Evolutionary conservation across 2,113 vertebrate species (phyloP), one percentile per base, ranked within the genome.

Genomic region (Brachypteracias leptosomus): DNA sequence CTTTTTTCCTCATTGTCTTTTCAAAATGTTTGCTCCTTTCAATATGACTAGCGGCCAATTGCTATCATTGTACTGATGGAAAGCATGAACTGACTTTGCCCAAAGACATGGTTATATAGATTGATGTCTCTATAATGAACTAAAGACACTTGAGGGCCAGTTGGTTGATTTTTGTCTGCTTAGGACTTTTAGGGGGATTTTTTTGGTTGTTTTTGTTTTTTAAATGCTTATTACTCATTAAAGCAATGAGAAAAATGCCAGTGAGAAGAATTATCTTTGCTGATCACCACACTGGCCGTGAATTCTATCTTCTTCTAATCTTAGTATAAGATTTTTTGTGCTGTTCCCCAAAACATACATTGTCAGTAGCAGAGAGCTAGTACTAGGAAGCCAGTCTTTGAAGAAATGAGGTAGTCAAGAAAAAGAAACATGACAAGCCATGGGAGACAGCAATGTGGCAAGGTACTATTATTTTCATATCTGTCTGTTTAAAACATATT

Each of bases 401-500:
- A 88, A 63, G 84, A 86, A 58, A 55, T 86, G 77, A 58, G 65
- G n/a, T 51, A 86, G 44, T 73, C 57, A 57, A 85, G 14, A 55
- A 92, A 90, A 94, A 93, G 38, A 82, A 80, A 62, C 33, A 12
- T 42, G 55, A 42, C 13, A 61, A 26, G 31, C 42, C 70, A 52
- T 4, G 6, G 61, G 52, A 86, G 44, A 74, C 2, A 7, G 16
- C 55, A 85, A 59, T 16, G 59, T 75, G 62, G 44, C 28, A 83
- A 89, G 81, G 81, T 90, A 88, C 62, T 85, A 29, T 59, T 72
- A 55, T 87, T 89, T 93, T 97, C 89, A 83, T 79, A 81, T 80
- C 70, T 95, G 73, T 95, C 78, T 86, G 36, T 67, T 93, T 95
- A 91, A 79, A 97, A 92, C 80, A 93, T 76, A 80, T 95, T 96